A percentile compares a stretch with the other conserved stretches of the same genome.
These are phyloP conservation scores for Apocheima hispidaria DNA, from an alignment of 2,888 invertebrate species.

Conservation along the genomic window DNA sequence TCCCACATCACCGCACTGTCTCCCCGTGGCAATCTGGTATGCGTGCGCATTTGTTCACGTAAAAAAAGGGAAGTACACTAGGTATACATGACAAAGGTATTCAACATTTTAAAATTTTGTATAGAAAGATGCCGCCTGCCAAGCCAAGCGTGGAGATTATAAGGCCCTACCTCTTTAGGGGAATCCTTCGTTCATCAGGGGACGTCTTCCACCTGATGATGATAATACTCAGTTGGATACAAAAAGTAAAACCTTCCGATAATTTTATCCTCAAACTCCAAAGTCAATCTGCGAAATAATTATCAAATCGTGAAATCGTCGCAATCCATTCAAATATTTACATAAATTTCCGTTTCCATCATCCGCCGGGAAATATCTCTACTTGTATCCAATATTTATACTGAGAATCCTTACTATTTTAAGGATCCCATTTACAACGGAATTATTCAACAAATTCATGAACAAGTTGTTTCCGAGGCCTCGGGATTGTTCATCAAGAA, in stretches of 20 bases:
- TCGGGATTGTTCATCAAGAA: conserved; percentile 12
- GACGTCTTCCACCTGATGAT: no score
- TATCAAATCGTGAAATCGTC: conserved; percentile 16
- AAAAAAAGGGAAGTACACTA: no score
- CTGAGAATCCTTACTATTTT: conserved; percentile 32
- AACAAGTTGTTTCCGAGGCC: conserved; percentile 36
- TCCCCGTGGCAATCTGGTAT: no score
- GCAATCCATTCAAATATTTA: conserved; percentile 11
- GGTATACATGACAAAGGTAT: no score
- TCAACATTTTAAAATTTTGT: no score
- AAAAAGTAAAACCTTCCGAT: not conserved
- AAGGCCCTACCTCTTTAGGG: no score
- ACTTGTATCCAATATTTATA: conserved; percentile 29
- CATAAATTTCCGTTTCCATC: conserved; percentile 20
- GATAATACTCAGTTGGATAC: no score
- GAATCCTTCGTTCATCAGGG: no score
- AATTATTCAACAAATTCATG: conserved; percentile 35
- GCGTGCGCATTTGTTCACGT: no score
- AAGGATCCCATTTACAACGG: conserved; percentile 24
- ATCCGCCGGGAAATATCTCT: conserved; percentile 18
- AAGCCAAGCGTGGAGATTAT: no score
- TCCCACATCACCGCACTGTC: no score
- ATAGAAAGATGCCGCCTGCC: no score
- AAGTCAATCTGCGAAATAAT: conserved; percentile 42
- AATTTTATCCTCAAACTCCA: conserved; percentile 18